Conservation (phyloP, 2,888 invertebrate genomes). For the Neoascia interrupta region DNA sequence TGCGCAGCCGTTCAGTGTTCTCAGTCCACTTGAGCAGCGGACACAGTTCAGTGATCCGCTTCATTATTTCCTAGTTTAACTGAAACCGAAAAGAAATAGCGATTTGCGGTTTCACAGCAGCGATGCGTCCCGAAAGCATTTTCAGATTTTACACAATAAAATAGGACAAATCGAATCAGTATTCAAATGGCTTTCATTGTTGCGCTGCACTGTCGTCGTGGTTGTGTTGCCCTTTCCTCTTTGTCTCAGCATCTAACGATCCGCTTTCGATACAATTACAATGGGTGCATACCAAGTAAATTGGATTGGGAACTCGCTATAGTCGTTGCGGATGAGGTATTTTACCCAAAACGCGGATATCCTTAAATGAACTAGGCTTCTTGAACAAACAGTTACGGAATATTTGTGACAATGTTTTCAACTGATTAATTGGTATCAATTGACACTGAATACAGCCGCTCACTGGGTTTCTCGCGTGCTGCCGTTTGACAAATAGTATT, state of each 20-base stretch:
- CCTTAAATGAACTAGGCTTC: conserved; percentile 40
- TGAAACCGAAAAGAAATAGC: conserved; percentile 58
- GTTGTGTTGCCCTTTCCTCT: background rate
- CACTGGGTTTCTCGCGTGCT: conserved; percentile 29
- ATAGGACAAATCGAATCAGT: conserved; percentile 49
- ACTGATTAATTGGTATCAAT: conserved; percentile 60
- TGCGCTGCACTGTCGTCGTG: too few relatives aligned
- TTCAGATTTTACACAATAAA: conserved; percentile 50
- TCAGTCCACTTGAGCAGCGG: conserved; percentile 58
- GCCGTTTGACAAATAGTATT: conserved; percentile 51
- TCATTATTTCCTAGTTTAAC: conserved; percentile 66
- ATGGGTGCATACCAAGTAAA: conserved; percentile 49
- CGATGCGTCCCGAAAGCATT: conserved; percentile 58
- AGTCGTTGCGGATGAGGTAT: conserved; percentile 27
- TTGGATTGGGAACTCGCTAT: conserved; percentile 21
- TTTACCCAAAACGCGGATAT: conserved; percentile 54
- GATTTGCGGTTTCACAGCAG: conserved; percentile 49
- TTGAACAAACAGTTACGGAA: conserved; percentile 50
- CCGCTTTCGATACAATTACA: conserved; percentile 29
- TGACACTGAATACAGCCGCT: conserved; percentile 34
- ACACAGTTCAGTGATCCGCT: conserved; percentile 68
- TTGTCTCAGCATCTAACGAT: background rate
- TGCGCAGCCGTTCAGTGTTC: conserved; percentile 29
- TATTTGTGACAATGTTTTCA: conserved; percentile 30
- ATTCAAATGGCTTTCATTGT: conserved; percentile 64